Conservation (phyloP, 2,113 vertebrate species). For the Podiceps cristatus region DNA sequence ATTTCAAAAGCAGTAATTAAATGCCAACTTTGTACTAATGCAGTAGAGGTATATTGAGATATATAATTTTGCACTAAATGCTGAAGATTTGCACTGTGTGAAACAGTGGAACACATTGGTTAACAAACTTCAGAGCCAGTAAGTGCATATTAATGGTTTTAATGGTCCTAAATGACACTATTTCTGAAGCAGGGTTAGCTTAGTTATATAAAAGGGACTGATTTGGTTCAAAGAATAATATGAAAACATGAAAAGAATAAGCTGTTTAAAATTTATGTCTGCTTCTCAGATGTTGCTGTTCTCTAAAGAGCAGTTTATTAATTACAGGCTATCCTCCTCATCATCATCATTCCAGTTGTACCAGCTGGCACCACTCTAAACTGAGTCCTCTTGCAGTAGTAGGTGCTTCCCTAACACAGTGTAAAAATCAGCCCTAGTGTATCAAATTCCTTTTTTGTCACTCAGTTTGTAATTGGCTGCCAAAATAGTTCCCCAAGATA, state of each 20-base stretch:
- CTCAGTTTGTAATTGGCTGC: neutral
- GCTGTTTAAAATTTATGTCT: neutral
- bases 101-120: neutral
- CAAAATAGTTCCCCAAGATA: neutral
- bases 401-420: neutral
- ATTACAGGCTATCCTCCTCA: neutral
- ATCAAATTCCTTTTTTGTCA: neutral
- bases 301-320: neutral
- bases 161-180: conserved; percentile 15
- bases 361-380: neutral
- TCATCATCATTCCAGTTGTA: neutral
- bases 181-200: neutral
- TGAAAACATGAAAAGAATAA: conserved; percentile 5
- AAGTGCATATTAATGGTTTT: conserved; percentile 10
- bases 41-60: neutral
- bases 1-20: conserved; percentile 8
- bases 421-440: neutral
- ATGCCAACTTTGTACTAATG: neutral
- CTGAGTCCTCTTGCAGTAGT: neutral
- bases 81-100: neutral
- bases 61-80: neutral
- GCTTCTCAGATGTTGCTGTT: neutral
- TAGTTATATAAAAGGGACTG: neutral
- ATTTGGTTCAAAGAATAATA: neutral
- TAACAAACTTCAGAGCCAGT: neutral